phyloP scores from a whole-genome alignment of 2,797 vertebrate genomes.

The Argyrosomus regius region DNA sequence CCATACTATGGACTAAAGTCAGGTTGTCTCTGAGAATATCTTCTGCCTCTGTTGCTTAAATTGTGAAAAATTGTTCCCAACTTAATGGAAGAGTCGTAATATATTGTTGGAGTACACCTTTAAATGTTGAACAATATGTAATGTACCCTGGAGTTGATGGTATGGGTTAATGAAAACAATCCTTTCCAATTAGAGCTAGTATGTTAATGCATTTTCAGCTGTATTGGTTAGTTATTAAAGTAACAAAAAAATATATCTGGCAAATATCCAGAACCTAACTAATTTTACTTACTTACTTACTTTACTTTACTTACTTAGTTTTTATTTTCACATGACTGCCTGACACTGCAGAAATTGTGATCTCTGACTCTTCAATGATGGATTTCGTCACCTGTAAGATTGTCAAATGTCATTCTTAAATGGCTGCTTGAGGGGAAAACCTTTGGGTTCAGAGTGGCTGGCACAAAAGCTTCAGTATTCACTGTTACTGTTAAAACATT shows the following conservation, averaged over 20 bases:
- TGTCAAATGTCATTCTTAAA: conserved; percentile 34
- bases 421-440: conserved; percentile 17
- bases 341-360: conserved; percentile 27
- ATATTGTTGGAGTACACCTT: not conserved
- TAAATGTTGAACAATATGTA: not conserved
- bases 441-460: conserved; percentile 18
- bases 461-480: conserved; percentile 30
- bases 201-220: not conserved
- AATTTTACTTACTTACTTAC: not conserved
- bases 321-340: not conserved
- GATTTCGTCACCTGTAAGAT: conserved; percentile 52
- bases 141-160: not conserved
- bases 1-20: not conserved
- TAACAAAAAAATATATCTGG: not conserved
- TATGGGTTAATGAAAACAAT: not conserved
- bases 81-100: not conserved
- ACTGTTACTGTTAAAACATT: conserved; percentile 16
- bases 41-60: not conserved
- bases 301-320: not conserved
- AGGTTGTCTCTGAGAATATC: not conserved
- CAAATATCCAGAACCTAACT: conserved; percentile 2
- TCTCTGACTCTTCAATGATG: conserved; percentile 30
- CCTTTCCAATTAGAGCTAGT: conserved; percentile 1
- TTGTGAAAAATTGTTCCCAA: not conserved
- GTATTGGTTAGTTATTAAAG: not conserved